A percentile compares a stretch with the other conserved stretches of the same genome.
Conservation (phyloP, 2,113 vertebrate genomes). For the Zingel zingel region DNA sequence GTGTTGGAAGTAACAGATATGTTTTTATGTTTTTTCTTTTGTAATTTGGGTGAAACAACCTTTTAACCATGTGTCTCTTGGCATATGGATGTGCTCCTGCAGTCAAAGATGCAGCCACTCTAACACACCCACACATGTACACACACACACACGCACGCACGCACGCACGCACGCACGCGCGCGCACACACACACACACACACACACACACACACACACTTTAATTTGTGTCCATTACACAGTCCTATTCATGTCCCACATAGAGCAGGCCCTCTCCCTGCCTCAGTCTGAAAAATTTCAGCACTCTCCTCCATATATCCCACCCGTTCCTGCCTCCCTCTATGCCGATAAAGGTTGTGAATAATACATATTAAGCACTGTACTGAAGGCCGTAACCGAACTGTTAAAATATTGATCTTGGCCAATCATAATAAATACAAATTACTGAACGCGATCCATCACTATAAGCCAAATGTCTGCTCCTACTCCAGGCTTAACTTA, state of each 20-base stretch:
- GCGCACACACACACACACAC: conserved; percentile 14
- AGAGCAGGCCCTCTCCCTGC: conserved; percentile 58
- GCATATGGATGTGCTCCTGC: conserved; percentile 21
- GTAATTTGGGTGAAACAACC: conserved; percentile 6
- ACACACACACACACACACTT: conserved; percentile 61
- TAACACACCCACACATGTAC: conserved; percentile 19
- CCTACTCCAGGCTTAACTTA: conserved; percentile 76
- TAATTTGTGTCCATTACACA: conserved; percentile 72
- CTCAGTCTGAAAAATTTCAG: conserved; percentile 65
- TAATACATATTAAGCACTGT: conserved; percentile 84
- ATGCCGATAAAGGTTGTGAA: conserved; percentile 82
- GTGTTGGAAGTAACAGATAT: conserved; percentile 8
- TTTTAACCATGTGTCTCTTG: conserved; percentile 73
- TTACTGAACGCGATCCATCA: conserved; percentile 86
- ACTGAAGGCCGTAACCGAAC: conserved; percentile 82
- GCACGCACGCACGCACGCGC: conserved; percentile 69
- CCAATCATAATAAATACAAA: conserved; percentile 87
- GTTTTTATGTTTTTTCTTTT: not conserved
- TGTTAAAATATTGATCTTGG: conserved; percentile 88
- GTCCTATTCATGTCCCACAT: conserved; percentile 65
- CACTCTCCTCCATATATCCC: conserved; percentile 45
- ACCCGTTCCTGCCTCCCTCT: conserved; percentile 48
- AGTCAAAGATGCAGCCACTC: conserved; percentile 35
- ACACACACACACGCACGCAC: conserved; percentile 2
- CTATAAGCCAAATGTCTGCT: conserved; percentile 70